A percentile compares a stretch with the other conserved stretches of the same genome.
Evolutionary conservation across 1,140 invertebrate genomes (phyloP).

Genomic region (Aphis gossypii): DNA sequence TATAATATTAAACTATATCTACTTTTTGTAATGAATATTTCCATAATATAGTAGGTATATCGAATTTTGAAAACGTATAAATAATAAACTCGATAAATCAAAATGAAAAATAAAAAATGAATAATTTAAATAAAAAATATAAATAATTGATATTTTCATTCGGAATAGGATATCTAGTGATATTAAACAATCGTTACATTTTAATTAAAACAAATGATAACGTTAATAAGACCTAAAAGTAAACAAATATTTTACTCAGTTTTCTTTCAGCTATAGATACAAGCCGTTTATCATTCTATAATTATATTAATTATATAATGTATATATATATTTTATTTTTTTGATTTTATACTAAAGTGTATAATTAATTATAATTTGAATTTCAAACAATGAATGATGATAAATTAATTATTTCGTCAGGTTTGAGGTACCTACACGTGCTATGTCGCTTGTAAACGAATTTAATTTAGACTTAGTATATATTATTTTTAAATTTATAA

Average conservation of each 20-base stretch:
- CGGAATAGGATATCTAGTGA: background rate
- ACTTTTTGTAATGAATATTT: background rate
- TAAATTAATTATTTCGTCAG: background rate
- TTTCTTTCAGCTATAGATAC: background rate
- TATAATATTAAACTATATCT: background rate
- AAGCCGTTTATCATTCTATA: background rate
- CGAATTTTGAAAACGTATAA: background rate
- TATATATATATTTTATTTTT: background rate
- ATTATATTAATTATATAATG: background rate
- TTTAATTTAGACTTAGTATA: background rate
- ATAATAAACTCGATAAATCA: background rate
- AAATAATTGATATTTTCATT: conserved; percentile 6
- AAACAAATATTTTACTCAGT: conserved; percentile 8
- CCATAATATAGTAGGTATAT: conserved; percentile 14
- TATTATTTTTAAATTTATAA: background rate
- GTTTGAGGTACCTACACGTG: background rate
- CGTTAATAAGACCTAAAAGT: background rate
- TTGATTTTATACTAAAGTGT: background rate
- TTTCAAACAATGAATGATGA: conserved; percentile 17
- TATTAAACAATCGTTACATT: background rate
- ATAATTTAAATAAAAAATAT: conserved; percentile 19
- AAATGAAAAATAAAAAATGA: conserved; percentile 11
- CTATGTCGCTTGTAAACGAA: background rate
- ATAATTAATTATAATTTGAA: background rate
- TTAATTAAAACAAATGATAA: background rate